Evolutionary conservation across 2,113 vertebrate genomes (phyloP).

Genomic region (Tamias sibiricus): DNA sequence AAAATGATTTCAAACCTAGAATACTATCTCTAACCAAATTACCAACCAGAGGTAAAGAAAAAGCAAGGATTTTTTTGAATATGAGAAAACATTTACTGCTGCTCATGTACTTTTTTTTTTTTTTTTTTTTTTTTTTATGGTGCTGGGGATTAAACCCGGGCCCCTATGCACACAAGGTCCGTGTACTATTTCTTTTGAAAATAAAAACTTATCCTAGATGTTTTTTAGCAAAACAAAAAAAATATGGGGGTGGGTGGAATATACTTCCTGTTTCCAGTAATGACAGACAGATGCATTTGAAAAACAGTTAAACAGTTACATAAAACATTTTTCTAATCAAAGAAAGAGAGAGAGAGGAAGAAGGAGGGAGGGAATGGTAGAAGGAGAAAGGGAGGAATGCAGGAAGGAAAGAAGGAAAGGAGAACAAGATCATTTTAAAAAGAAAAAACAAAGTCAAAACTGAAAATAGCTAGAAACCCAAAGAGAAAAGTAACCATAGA

Average conservation of each 20-base stretch:
- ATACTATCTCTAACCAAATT: background rate
- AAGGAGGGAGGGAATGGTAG: no score
- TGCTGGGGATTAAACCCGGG: no score
- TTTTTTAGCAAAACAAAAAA: conserved; percentile 5
- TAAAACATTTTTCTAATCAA: background rate
- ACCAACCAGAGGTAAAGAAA: background rate
- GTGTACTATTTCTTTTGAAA: background rate
- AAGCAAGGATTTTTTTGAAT: background rate
- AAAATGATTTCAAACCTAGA: background rate
- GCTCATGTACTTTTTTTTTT: background rate
- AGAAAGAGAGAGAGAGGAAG: background rate
- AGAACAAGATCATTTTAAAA: background rate
- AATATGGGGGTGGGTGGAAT: no score
- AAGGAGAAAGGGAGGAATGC: background rate
- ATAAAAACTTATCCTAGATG: background rate
- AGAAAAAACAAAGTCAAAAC: background rate
- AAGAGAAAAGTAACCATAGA: background rate
- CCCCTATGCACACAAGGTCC: no score
- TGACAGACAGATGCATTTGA: background rate
- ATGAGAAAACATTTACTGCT: background rate
- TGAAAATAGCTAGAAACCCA: background rate
- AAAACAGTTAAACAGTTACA: background rate
- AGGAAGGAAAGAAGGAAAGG: background rate
- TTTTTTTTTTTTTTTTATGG: no score
- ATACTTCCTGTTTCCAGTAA: background rate